Conservation (phyloP, 2,888 invertebrate genomes). For the Emesis russula region DNA sequence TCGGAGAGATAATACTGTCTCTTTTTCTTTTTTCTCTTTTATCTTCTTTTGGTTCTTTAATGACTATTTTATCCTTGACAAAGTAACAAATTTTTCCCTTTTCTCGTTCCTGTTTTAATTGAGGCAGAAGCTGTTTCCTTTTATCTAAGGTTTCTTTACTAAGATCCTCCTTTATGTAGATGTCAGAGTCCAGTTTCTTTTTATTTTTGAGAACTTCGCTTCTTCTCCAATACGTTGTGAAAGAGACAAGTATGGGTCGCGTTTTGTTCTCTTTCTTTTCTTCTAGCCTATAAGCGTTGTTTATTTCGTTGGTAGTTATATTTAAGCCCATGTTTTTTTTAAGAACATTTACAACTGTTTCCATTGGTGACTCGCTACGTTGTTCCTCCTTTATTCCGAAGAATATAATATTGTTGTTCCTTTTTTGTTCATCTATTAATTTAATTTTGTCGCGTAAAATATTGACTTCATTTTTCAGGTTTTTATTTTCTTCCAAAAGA, state of each 20-base stretch:
- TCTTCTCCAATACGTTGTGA: neutral
- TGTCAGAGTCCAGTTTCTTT: conserved; percentile 23
- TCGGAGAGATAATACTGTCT: neutral
- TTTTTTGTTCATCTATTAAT: conserved; percentile 35
- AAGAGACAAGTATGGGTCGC: neutral
- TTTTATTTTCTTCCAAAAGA: conserved; percentile 56
- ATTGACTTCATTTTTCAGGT: conserved; percentile 44
- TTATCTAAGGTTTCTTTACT: conserved; percentile 49
- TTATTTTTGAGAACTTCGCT: neutral
- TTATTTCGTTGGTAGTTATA: conserved; percentile 35
- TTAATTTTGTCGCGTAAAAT: conserved; percentile 41
- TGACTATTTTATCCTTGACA: conserved; percentile 34
- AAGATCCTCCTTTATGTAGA: neutral
- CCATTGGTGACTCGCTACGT: neutral
- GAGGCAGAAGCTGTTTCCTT: conserved; percentile 61
- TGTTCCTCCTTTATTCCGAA: conserved; percentile 36
- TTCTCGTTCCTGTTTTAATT: conserved; percentile 54
- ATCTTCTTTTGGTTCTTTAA: conserved; percentile 38
- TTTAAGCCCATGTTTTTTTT: conserved; percentile 13
- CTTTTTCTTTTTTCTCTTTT: conserved; percentile 81
- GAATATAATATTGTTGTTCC: conserved; percentile 48
- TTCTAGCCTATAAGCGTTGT: conserved; percentile 29
- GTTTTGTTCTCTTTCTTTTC: conserved; percentile 25
- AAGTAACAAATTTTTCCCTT: conserved; percentile 45
- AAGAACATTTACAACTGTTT: neutral